Evolutionary conservation across 2,888 invertebrate genomes (phyloP), one percentile per base, ranked within the genome.

Genomic region (Erpobdella octoculata): DNA sequence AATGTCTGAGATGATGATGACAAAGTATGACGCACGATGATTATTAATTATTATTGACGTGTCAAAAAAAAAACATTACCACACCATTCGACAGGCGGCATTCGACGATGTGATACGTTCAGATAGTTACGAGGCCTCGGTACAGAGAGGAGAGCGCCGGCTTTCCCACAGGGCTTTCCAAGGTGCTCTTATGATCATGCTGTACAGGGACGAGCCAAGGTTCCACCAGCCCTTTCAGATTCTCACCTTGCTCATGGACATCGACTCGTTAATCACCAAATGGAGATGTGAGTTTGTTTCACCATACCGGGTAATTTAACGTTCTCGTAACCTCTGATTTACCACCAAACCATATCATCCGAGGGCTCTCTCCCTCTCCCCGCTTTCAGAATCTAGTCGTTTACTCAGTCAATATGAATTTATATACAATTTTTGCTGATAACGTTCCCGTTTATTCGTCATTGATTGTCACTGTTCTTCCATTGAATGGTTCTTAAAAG

Each of bases 161-260:
- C 88, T 98, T 77, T 90, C 91, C 2, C 92, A 96, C 83, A 88
- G 88, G 72, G 97, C 97, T 0, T 85, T 97, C 70, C 94, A 96
- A 81, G 98, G 97, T 4, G 97, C 97, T 35, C 90, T 98, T 80
- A 92, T 98, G 91, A 95, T 98, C 72, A 95, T 91, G 0, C 90
- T 96, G 82, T 97, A 97, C 84, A 86, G 96, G 62, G 95, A 97
- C 80, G 94, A 96, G 85, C 95, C 96, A 0, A 53, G 69, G 64
- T 98, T 98, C 86, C 94, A 94, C 78, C 95, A 96, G 83, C 97
- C 97, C 0, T 95, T 95, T 85, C 96, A 96, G 84, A 88, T 98
- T 74, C 86, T 98, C 18, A 91, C 90, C 0, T 87, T 93, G 18
- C 88, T 98, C 35, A 96, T 96, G 92, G 97, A 98, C 81, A 94